Percentiles rank a stretch among this genome's conserved stretches.
Evolutionary conservation across 2,888 invertebrate species (phyloP).

Genomic region (Anoplius nigerrimus): DNA sequence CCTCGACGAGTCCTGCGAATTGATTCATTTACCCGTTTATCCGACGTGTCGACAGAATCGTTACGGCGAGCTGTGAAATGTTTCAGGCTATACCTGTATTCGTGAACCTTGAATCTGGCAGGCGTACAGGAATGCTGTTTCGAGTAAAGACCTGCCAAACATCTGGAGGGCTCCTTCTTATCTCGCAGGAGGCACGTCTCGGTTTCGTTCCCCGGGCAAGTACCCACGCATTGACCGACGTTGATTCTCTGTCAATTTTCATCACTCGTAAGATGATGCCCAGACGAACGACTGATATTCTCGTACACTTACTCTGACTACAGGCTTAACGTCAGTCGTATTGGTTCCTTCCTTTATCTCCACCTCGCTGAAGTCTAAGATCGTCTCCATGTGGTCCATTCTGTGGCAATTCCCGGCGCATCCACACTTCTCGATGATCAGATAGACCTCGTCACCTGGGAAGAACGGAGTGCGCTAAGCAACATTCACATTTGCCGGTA

Average conservation of each 20-base stretch:
- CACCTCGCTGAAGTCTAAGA: slow-evolving; percentile 74
- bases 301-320: slow-evolving; percentile 62
- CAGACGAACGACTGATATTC: too few relatives aligned
- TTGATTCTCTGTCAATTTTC: slow-evolving; percentile 70
- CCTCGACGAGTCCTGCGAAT: slow-evolving; percentile 69
- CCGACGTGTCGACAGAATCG: not conserved
- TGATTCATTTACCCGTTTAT: not conserved
- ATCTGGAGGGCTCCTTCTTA: slow-evolving; percentile 68
- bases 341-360: slow-evolving; percentile 66
- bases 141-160: slow-evolving; percentile 65
- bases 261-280: slow-evolving; percentile 7
- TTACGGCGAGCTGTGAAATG: not conserved
- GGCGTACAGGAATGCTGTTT: slow-evolving; percentile 67
- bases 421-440: slow-evolving; percentile 74
- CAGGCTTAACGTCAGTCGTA: slow-evolving; percentile 66
- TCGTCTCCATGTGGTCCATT: slow-evolving; percentile 73
- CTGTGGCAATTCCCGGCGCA: slow-evolving; percentile 73
- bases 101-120: slow-evolving; percentile 70
- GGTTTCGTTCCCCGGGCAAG: slow-evolving; percentile 67
- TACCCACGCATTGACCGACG: slow-evolving; percentile 74
- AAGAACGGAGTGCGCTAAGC: not conserved
- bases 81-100: slow-evolving; percentile 58
- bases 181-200: slow-evolving; percentile 69
- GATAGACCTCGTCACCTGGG: slow-evolving; percentile 70
- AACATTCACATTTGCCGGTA: too few relatives aligned